A percentile compares a stretch with the other conserved stretches of the same genome.
Evolutionary conservation across 2,888 invertebrate genomes (phyloP).

Genomic region (Abrostola triplasia): DNA sequence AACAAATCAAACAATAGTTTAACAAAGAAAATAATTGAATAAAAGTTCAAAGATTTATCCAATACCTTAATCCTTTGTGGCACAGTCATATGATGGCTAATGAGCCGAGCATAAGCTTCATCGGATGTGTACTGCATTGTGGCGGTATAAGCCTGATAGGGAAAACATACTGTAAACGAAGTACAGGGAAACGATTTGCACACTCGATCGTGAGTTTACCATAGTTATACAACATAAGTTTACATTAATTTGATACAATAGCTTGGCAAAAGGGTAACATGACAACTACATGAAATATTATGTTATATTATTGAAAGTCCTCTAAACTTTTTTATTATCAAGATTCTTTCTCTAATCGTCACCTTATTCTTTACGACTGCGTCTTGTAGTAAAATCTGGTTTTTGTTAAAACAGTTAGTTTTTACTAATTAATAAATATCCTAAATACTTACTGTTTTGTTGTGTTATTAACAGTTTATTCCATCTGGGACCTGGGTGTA

Average conservation of each 20-base stretch:
- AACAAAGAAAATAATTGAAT: too few species aligned
- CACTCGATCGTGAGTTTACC: not conserved
- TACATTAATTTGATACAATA: not conserved
- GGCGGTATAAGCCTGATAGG: constrained; percentile 37
- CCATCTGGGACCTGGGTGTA: constrained; percentile 46
- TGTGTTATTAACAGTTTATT: constrained; percentile 42
- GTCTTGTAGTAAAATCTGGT: not conserved
- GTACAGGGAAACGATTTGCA: constrained; percentile 5
- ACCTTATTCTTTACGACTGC: not conserved
- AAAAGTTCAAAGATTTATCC: too few species aligned
- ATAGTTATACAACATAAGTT: not conserved
- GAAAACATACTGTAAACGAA: constrained; percentile 18
- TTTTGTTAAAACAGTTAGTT: not conserved
- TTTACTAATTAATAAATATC: not conserved
- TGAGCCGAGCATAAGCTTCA: constrained; percentile 83
- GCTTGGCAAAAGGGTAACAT: not conserved
- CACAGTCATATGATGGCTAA: constrained; percentile 86
- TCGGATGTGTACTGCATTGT: constrained; percentile 82
- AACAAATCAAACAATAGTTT: not conserved
- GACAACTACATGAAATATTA: not conserved
- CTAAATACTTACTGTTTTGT: constrained; percentile 36
- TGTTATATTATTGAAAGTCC: not conserved
- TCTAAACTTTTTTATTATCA: constrained; percentile 23
- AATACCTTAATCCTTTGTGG: constrained; percentile 85
- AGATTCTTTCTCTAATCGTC: constrained; percentile 5